Conservation (phyloP, 2,113 vertebrate genomes). For the Ploceus nigricollis region DNA sequence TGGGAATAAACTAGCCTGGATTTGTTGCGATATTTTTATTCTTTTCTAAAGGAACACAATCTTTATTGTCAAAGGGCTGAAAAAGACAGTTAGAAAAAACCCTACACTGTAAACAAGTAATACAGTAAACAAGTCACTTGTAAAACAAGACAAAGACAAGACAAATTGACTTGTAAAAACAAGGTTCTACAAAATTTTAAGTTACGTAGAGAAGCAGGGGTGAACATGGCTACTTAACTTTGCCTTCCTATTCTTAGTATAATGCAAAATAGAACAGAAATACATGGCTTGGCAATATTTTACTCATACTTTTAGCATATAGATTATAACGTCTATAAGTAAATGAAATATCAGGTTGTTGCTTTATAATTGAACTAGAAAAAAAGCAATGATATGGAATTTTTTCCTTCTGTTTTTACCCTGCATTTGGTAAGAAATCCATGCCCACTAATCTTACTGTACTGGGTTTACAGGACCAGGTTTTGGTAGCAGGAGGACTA, state of each 20-base stretch:
- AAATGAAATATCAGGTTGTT: not conserved
- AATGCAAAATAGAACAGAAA: not conserved
- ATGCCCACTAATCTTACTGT: not conserved
- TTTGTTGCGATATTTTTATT: not conserved
- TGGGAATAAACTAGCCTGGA: not conserved
- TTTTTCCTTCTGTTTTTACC: not conserved
- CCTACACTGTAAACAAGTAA: not conserved
- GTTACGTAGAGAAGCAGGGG: fast-evolving
- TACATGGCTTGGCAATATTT: not conserved
- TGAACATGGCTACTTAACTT: not conserved
- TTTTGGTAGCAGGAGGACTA: not conserved
- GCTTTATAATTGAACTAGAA: not conserved
- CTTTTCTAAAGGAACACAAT: not conserved
- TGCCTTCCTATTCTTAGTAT: not conserved
- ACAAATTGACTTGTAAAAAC: not conserved
- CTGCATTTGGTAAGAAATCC: not conserved
- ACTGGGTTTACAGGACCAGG: not conserved
- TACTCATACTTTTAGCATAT: not conserved
- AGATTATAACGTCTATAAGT: not conserved
- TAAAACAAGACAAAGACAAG: not conserved
- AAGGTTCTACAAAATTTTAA: not conserved
- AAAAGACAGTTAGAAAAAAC: not conserved
- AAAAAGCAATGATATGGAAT: fast-evolving
- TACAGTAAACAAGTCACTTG: not conserved
- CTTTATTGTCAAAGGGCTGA: not conserved